phyloP scores from a whole-genome alignment of 1,140 invertebrate genomes.

The Brachionus paranguensis region DNA sequence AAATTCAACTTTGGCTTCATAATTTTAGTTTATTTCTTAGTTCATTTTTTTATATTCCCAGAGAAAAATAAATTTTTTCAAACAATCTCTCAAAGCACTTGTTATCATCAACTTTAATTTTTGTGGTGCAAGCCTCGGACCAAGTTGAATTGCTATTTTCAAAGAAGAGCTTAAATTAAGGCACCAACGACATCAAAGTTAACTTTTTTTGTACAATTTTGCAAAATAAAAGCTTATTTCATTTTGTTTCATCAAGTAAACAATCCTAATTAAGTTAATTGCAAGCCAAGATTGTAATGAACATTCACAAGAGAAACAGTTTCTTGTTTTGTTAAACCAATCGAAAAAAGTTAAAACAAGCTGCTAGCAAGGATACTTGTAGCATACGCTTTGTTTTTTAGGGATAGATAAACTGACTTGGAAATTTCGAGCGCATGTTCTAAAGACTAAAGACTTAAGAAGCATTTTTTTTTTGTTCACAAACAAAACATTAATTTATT shows the following conservation, averaged over 20 bases:
- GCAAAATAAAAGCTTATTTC: not conserved
- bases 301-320: not conserved
- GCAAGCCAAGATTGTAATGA: not conserved
- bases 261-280: slow-evolving; percentile 16
- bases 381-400: not conserved
- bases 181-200: not conserved
- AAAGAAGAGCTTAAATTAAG: too few species aligned
- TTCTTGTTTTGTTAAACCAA: not conserved
- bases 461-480: not conserved
- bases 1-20: not conserved
- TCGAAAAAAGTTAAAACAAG: not conserved
- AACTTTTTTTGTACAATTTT: not conserved
- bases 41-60: too few species aligned
- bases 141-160: too few species aligned
- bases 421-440: not conserved
- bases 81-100: too few species aligned
- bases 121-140: too few species aligned
- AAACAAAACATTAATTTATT: not conserved
- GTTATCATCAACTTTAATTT: too few species aligned
- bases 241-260: not conserved
- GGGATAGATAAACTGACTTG: not conserved
- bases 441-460: not conserved
- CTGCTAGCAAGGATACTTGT: not conserved
- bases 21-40: not conserved
- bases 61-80: too few species aligned